Conservation (phyloP, 2,113 vertebrate genomes). For the Dicrurus megarhynchus region DNA sequence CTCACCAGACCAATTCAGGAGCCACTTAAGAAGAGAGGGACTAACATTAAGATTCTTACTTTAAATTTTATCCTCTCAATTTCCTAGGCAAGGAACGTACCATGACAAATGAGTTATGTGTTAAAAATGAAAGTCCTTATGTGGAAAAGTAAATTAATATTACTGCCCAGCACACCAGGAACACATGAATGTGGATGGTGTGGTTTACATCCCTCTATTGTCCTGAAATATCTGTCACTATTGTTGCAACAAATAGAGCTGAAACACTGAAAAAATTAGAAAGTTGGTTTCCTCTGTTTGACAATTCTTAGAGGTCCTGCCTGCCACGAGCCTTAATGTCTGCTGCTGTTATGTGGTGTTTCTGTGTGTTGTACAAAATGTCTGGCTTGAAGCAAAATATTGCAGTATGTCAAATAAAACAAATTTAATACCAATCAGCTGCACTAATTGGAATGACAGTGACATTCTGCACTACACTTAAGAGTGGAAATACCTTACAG, state of each 20-base stretch:
- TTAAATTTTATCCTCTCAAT: not conserved
- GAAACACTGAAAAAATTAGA: not conserved
- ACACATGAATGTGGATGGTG: not conserved
- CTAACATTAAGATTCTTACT: not conserved
- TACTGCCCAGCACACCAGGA: not conserved
- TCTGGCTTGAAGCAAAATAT: conserved; percentile 20
- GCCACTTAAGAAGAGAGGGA: not conserved
- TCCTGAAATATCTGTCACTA: not conserved
- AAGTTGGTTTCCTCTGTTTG: not conserved
- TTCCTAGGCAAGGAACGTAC: not conserved
- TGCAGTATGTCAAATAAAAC: conserved; percentile 32
- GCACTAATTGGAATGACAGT: conserved; percentile 62
- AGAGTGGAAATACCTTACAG: conserved; percentile 51
- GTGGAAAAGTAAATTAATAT: not conserved
- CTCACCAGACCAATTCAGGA: not conserved
- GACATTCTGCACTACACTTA: conserved; percentile 51
- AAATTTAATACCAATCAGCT: conserved; percentile 54
- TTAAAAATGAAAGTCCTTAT: not conserved
- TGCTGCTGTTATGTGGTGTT: not conserved
- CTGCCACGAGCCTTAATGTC: not conserved
- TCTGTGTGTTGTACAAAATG: not conserved
- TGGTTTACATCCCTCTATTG: not conserved
- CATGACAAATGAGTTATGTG: not conserved
- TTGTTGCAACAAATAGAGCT: not conserved
- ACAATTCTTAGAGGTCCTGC: not conserved